These are phyloP conservation scores for Hucho hucho DNA, from an alignment of 2,113 vertebrate genomes.

Conservation along the genomic window DNA sequence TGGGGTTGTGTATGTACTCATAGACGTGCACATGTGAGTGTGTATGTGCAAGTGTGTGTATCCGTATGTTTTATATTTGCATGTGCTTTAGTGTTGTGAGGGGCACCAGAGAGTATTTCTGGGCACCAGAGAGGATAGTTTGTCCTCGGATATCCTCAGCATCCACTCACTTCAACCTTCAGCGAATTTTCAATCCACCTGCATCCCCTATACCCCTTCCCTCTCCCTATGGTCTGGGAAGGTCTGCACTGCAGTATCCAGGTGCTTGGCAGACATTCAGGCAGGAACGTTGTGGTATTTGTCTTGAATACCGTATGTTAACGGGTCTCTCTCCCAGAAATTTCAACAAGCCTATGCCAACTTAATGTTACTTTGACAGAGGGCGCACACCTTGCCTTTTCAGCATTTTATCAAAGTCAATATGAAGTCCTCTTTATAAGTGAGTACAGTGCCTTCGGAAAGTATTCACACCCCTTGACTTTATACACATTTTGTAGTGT, in stretches of 20 bases:
- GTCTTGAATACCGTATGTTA: constrained; percentile 10
- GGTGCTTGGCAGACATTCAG: neutral
- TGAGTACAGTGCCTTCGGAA: neutral
- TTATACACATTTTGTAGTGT: no score
- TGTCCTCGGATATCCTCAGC: neutral
- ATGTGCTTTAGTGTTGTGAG: no score
- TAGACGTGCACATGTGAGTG: neutral
- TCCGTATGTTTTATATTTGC: neutral
- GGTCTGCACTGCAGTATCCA: neutral
- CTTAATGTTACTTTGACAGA: neutral
- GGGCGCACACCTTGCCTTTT: neutral
- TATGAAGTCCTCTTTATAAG: neutral
- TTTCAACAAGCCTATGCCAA: neutral
- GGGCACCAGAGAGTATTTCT: no score
- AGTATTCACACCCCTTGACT: no score
- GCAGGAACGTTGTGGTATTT: constrained; percentile 6
- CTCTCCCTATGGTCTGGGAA: neutral
- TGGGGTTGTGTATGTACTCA: neutral
- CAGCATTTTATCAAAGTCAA: constrained; percentile 2
- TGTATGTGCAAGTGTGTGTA: neutral
- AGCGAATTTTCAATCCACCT: neutral
- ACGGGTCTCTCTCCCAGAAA: neutral
- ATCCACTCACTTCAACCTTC: constrained; percentile 13
- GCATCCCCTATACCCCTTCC: no score
- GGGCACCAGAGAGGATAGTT: neutral